These are phyloP conservation scores for Sweltsa coloradensis DNA, from an alignment of 1,140 invertebrate genomes.

Conservation along the genomic window DNA sequence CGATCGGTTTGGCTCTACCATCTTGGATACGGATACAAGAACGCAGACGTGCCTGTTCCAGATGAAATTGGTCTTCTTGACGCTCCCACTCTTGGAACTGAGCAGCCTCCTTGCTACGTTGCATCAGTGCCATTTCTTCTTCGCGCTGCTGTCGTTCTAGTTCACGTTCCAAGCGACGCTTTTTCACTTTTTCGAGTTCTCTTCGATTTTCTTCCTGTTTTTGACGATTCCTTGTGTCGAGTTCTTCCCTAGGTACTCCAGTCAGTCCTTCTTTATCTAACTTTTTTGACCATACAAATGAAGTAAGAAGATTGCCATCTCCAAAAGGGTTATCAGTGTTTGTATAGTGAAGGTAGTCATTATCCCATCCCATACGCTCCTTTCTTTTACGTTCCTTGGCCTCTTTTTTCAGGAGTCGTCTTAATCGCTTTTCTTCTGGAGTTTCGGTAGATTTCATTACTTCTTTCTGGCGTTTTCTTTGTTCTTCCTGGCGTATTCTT, in stretches of 20 bases:
- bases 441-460: constrained; percentile 82
- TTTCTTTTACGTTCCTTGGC: constrained; percentile 80
- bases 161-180: constrained; percentile 79
- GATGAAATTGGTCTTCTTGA: constrained; percentile 89
- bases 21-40: constrained; percentile 93
- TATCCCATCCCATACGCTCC: constrained; percentile 91
- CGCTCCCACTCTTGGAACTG: constrained; percentile 91
- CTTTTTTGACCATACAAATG: constrained; percentile 97
- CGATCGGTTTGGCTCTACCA: constrained; percentile 95
- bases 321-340: constrained; percentile 98
- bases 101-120: constrained; percentile 86
- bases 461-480: constrained; percentile 65
- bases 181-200: constrained; percentile 86
- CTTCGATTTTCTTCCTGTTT: constrained; percentile 86
- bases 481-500: constrained; percentile 46
- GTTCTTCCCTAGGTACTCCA: constrained; percentile 63
- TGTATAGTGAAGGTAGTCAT: constrained; percentile 91
- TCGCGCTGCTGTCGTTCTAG: constrained; percentile 78
- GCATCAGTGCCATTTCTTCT: constrained; percentile 75
- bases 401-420: constrained; percentile 81
- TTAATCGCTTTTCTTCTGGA: constrained; percentile 82
- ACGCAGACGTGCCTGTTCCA: constrained; percentile 77
- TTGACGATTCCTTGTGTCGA: constrained; percentile 71
- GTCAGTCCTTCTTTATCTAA: constrained; percentile 86
- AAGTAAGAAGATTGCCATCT: constrained; percentile 82